A percentile compares a stretch with the other conserved stretches of the same genome.
Conservation (phyloP, 2,113 vertebrate species). For the Toxotes jaculatrix region DNA sequence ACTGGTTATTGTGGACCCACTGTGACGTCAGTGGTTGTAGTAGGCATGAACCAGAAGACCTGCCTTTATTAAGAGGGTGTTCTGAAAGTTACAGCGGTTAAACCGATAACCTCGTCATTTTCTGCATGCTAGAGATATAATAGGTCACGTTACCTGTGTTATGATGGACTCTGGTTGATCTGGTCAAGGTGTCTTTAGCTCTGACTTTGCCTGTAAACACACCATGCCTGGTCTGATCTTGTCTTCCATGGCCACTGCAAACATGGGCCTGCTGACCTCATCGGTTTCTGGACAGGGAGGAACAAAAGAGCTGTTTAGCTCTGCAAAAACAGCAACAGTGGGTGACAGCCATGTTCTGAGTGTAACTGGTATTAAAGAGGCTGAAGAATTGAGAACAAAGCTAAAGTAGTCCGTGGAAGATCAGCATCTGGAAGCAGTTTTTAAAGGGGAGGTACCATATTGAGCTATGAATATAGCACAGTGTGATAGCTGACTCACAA, state of each 20-base stretch:
- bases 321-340: conserved; percentile 57
- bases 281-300: conserved; percentile 49
- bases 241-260: conserved; percentile 50
- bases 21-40: conserved; percentile 4
- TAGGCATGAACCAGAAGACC: not conserved
- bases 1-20: conserved; percentile 7
- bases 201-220: conserved; percentile 52
- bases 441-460: not conserved
- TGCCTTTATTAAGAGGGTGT: not conserved
- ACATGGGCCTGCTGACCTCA: conserved; percentile 66
- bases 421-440: conserved; percentile 20
- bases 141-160: conserved; percentile 13
- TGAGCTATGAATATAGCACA: not conserved
- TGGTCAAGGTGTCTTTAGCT: conserved; percentile 17
- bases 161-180: conserved; percentile 9
- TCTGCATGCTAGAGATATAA: not conserved
- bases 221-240: conserved; percentile 25
- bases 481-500: conserved; percentile 32
- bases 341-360: conserved; percentile 14
- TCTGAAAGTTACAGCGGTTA: not conserved
- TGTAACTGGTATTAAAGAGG: conserved; percentile 2
- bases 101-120: not conserved
- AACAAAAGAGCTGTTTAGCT: conserved; percentile 70
- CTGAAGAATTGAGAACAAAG: not conserved
- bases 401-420: not conserved